Percentiles rank a stretch among this genome's conserved stretches.
Evolutionary conservation across 2,888 invertebrate species (phyloP).

Genomic region (Rotaria socialis): DNA sequence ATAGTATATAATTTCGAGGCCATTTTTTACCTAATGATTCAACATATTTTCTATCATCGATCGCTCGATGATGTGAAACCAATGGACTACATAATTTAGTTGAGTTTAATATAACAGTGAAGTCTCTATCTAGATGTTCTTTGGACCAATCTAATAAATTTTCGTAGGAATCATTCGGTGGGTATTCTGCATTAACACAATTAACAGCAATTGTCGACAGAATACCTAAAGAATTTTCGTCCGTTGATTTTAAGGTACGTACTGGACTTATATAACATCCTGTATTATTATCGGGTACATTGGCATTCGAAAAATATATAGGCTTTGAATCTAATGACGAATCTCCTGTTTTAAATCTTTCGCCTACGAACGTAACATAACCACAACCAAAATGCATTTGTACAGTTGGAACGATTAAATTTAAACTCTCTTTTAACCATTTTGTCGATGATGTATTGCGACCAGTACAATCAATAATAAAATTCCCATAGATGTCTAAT

Average conservation of each 20-base stretch:
- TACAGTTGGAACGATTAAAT: conserved; percentile 32
- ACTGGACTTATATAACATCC: background rate
- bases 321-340: background rate
- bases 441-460: background rate
- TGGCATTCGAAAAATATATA: background rate
- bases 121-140: background rate
- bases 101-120: conserved; percentile 12
- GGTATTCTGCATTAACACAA: background rate
- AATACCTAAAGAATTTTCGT: background rate
- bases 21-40: background rate
- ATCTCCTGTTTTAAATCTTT: conserved; percentile 13
- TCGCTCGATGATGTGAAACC: background rate
- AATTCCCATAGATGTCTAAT: background rate
- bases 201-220: background rate
- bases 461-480: conserved; percentile 29
- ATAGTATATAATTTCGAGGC: background rate
- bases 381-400: conserved; percentile 26
- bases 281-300: conserved; percentile 9
- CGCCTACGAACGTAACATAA: conserved; percentile 23
- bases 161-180: conserved; percentile 12
- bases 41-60: conserved; percentile 20
- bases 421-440: conserved; percentile 15
- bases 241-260: background rate
- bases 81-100: background rate
- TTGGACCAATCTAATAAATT: conserved; percentile 2